Evolutionary conservation across 2,888 invertebrate species (phyloP).

Genomic region (Ectemnius lituratus): DNA sequence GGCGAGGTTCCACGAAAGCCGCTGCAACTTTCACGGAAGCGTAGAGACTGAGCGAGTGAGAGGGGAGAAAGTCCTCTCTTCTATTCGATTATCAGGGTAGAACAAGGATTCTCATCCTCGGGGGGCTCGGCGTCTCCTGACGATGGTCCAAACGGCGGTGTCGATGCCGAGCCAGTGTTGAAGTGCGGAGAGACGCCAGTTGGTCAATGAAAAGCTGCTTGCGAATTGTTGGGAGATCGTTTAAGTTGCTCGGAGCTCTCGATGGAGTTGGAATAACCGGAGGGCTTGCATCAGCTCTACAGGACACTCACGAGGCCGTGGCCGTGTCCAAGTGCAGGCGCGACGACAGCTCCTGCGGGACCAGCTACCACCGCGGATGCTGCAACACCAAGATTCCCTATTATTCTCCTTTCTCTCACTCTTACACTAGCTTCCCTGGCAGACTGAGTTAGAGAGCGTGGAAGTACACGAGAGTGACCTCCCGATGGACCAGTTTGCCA

Average conservation of each 20-base stretch:
- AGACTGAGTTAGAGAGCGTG: no score
- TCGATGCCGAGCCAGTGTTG: conserved; percentile 12
- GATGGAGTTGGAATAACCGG: not conserved
- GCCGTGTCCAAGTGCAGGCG: conserved; percentile 41
- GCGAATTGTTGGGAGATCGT: conserved; percentile 36
- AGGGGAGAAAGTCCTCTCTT: not conserved
- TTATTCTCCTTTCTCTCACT: not conserved
- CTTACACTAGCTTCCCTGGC: not conserved
- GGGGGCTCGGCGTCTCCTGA: not conserved
- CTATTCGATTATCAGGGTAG: conserved; percentile 15
- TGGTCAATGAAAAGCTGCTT: conserved; percentile 18
- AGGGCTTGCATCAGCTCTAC: conserved; percentile 16
- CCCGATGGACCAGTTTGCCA: no score
- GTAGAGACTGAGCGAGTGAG: not conserved
- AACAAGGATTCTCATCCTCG: conserved; percentile 10
- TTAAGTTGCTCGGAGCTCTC: conserved; percentile 24
- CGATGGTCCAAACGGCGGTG: not conserved
- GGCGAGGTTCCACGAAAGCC: conserved; percentile 8
- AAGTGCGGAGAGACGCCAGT: conserved; percentile 11
- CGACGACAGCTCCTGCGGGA: conserved; percentile 60
- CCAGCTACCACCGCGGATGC: conserved; percentile 60
- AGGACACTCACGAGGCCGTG: conserved; percentile 28
- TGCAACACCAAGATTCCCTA: conserved; percentile 25
- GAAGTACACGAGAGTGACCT: no score
- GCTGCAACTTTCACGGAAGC: conserved; percentile 15